A percentile compares a stretch with the other conserved stretches of the same genome.
phyloP scores from a whole-genome alignment of 64 coral and sea anemone species.

The Montipora cactus region DNA sequence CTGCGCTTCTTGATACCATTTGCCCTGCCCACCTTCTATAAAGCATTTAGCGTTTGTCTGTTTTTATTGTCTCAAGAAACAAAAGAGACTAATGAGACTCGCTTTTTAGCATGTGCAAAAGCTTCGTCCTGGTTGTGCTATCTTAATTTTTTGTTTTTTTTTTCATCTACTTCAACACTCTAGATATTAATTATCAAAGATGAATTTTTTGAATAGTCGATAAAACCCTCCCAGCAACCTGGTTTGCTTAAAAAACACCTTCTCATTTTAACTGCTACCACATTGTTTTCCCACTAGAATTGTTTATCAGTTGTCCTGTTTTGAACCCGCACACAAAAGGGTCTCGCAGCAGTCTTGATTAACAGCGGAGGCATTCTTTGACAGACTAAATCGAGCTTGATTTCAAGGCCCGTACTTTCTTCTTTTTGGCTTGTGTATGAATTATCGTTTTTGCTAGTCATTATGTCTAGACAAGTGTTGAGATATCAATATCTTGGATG shows the following conservation, averaged over 20 bases:
- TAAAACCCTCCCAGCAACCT: background rate
- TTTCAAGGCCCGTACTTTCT: too few species aligned
- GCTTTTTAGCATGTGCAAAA: background rate
- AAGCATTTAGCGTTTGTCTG: slow-evolving; percentile 6
- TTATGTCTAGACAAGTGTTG: too few species aligned
- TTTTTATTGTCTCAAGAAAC: slow-evolving; percentile 43
- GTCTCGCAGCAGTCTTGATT: too few species aligned
- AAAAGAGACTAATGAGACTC: background rate
- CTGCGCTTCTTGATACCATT: background rate
- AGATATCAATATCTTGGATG: too few species aligned
- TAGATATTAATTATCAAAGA: background rate
- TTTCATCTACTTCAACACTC: background rate
- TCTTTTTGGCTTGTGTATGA: too few species aligned
- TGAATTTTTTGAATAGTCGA: background rate
- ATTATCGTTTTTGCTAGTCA: too few species aligned
- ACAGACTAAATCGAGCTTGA: too few species aligned
- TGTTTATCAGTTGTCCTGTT: too few species aligned
- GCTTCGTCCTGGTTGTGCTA: background rate
- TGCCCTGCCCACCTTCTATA: background rate
- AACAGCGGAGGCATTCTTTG: too few species aligned
- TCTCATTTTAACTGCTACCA: too few species aligned
- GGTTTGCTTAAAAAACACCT: background rate
- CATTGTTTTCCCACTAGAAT: too few species aligned
- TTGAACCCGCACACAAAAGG: too few species aligned
- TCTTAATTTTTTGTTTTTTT: background rate